Evolutionary conservation across 2,113 vertebrate species (phyloP).

Genomic region (Progne subis): DNA sequence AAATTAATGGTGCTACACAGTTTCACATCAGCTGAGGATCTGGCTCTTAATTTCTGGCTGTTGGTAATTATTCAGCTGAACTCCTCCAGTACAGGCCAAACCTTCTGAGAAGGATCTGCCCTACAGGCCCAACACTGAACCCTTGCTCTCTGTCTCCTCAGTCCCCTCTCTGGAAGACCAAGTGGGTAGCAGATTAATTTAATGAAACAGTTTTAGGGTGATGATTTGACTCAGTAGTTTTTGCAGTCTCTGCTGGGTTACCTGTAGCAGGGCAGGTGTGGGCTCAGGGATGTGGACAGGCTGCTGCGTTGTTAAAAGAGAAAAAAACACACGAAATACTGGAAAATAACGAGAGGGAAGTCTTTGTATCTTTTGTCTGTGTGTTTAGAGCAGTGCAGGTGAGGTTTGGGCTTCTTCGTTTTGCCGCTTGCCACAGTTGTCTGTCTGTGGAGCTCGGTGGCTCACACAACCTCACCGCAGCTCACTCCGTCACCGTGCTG

Average conservation of each 20-base stretch:
- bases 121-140: background rate
- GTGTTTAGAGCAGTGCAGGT: background rate
- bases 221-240: background rate
- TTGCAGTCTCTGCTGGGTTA: background rate
- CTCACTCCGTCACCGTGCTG: background rate
- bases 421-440: background rate
- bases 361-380: background rate
- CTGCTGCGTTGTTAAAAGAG: background rate
- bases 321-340: background rate
- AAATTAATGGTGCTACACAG: slow-evolving; percentile 4
- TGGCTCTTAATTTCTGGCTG: background rate
- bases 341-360: background rate
- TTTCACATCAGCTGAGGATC: slow-evolving; percentile 27
- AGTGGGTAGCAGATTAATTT: background rate
- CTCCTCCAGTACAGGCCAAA: background rate
- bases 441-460: background rate
- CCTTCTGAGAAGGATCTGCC: background rate
- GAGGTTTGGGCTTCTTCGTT: background rate
- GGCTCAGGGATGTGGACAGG: background rate
- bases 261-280: background rate
- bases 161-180: background rate
- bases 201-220: background rate
- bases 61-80: background rate
- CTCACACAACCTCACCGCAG: background rate
- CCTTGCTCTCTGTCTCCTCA: background rate